Base-by-base conservation (phyloP, 2,888 invertebrate genomes). In the Hirtodrosophila alboralis region DNA sequence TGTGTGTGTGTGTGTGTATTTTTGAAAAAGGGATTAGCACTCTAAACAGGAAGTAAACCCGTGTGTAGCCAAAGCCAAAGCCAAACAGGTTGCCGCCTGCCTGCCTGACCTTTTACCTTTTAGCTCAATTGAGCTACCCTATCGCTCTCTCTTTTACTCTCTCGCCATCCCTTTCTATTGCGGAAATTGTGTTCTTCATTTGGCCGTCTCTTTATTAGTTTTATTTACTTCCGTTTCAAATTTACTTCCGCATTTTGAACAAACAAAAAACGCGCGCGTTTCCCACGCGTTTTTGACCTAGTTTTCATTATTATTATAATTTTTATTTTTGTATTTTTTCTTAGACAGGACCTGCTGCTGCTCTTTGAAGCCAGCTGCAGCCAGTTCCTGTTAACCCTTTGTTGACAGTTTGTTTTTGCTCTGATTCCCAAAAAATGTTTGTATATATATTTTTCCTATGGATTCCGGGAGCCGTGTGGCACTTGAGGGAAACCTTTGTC, bases 1-100 rank as follows among this genome's bases (percentile, higher is more conserved):
- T 48, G n/a, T n/a, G n/a, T n/a, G n/a, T n/a, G n/a, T n/a, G n/a
- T n/a, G 13, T 21, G 9, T 64, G 48, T 52, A 21, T 37, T 26
- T 33, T 43, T 63, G 53, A 33, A 71, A 80, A 87, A 86, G 78
- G 86, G 86, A 87, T 83, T 87, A 86, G 67, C 70, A 58, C 45
- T 57, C 18, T 18, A 18, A 5, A 52, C 69, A 68, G 80, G 77
- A 79, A 80, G 76, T 76, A 54, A 48, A 28, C 38, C 59, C 18
- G n/a, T n/a, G n/a, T n/a, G n/a, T n/a, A n/a, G n/a, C n/a, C n/a
- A n/a, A 74, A 54, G 51, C 64, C 53, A 62, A 62, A 59, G 57
- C 64, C 65, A 69, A 81, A 74, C 80, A 77, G 77, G 80, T 80
- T 80, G 64, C n/a, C n/a, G n/a, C n/a, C n/a, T n/a, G n/a, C 58